Evolutionary conservation across 1,140 invertebrate species (phyloP).

Genomic region (Lepidotrigona ventralis): DNA sequence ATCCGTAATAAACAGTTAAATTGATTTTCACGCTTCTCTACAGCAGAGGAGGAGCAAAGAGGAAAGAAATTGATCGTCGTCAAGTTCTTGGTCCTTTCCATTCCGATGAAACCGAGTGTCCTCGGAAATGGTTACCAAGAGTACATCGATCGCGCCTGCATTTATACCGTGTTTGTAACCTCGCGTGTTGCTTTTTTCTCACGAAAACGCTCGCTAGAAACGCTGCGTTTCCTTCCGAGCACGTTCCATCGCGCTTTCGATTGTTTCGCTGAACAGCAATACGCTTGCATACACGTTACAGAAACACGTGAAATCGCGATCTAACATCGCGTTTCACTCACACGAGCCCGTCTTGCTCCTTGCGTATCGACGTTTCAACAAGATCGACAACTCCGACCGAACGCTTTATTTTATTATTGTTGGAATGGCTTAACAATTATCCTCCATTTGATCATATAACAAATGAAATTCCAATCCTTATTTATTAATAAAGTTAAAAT

Average conservation of each 20-base stretch:
- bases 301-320: neutral
- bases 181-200: conserved; percentile 44
- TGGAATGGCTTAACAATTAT: no score
- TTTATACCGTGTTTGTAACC: conserved; percentile 53
- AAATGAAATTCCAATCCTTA: no score
- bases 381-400: neutral
- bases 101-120: conserved; percentile 44
- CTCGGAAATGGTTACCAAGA: conserved; percentile 52
- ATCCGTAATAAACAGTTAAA: neutral
- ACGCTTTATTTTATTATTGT: no score
- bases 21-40: neutral
- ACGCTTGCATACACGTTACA: no score
- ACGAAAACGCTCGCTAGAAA: neutral
- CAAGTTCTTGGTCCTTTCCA: conserved; percentile 7
- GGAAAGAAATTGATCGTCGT: neutral
- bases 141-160: conserved; percentile 61
- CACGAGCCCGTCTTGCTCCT: neutral
- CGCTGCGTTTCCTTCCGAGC: neutral
- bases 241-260: neutral
- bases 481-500: no score
- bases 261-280: neutral
- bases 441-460: no score
- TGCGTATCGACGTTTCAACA: neutral
- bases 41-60: neutral
- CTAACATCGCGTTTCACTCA: neutral